These are phyloP conservation scores for Conus betulinus DNA, from an alignment of 1,140 invertebrate species.

Conservation along the genomic window DNA sequence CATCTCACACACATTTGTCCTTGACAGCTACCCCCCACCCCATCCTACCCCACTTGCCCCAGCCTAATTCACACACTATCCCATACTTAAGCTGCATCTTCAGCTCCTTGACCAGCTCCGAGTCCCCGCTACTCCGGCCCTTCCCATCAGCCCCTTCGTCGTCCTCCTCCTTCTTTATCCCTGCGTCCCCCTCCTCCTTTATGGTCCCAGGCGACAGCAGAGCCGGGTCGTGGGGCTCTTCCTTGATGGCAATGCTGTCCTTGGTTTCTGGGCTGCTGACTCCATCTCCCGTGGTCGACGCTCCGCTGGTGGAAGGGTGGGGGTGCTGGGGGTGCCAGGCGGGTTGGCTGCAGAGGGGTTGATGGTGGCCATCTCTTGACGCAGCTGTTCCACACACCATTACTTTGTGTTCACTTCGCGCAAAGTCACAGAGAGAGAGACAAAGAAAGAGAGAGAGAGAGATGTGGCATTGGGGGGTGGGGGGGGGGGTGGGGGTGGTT, in stretches of 20 bases:
- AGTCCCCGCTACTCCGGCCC: conserved; percentile 69
- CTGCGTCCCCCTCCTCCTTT: conserved; percentile 42
- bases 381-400: conserved; percentile 26
- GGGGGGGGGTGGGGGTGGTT: too few relatives aligned
- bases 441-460: too few relatives aligned
- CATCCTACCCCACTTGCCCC: too few relatives aligned
- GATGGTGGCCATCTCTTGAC: conserved; percentile 38
- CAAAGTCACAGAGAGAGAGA: too few relatives aligned
- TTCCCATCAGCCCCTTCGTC: conserved; percentile 59
- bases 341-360: conserved; percentile 27
- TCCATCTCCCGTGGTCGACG: neutral
- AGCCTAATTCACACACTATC: neutral
- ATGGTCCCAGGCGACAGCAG: conserved; percentile 3
- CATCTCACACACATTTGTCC: too few relatives aligned
- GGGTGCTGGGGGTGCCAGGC: conserved; percentile 24
- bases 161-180: conserved; percentile 64
- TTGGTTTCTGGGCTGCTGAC: conserved; percentile 36
- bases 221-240: conserved; percentile 42
- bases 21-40: too few relatives aligned
- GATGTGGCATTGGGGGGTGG: too few relatives aligned
- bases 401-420: too few relatives aligned
- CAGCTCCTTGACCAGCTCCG: conserved; percentile 86
- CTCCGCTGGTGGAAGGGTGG: conserved; percentile 28
- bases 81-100: conserved; percentile 93
- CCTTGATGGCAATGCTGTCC: conserved; percentile 40